These are phyloP conservation scores for Platycercus adscitus DNA, from an alignment of 2,113 vertebrate genomes.

Conservation along the genomic window DNA sequence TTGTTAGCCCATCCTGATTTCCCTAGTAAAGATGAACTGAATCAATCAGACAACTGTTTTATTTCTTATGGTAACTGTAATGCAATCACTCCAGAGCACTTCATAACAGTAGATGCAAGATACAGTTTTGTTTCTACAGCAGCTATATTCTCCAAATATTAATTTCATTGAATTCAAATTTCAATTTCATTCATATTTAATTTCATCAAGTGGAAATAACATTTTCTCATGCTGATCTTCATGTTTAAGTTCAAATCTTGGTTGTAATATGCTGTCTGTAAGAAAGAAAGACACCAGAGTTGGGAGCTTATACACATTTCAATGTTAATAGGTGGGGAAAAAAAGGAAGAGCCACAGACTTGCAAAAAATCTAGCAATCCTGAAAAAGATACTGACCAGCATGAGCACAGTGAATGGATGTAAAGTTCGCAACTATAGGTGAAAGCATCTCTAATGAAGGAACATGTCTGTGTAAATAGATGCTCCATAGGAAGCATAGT, in stretches of 20 bases:
- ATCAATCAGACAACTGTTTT: background rate
- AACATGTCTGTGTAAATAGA: background rate
- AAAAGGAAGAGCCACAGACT: background rate
- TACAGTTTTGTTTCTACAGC: background rate
- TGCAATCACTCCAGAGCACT: background rate
- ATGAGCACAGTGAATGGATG: background rate
- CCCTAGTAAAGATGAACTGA: background rate
- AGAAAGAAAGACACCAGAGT: background rate
- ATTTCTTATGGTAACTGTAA: background rate
- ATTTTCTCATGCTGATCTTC: background rate
- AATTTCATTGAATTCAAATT: background rate
- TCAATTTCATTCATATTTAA: too few relatives aligned
- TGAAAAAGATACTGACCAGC: background rate
- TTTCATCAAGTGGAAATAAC: background rate
- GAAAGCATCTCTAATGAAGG: background rate
- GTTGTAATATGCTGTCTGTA: background rate
- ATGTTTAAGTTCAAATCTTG: background rate
- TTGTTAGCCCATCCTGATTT: background rate
- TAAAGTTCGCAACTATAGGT: background rate
- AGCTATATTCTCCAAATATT: background rate
- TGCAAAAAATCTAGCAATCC: background rate
- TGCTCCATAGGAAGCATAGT: background rate
- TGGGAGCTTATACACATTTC: background rate
- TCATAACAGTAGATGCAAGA: background rate
- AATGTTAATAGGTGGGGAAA: background rate